Evolutionary conservation across 2,113 vertebrate species (phyloP), one percentile per base, ranked within the genome.

Genomic region (Onychostruthus taczanowskii): DNA sequence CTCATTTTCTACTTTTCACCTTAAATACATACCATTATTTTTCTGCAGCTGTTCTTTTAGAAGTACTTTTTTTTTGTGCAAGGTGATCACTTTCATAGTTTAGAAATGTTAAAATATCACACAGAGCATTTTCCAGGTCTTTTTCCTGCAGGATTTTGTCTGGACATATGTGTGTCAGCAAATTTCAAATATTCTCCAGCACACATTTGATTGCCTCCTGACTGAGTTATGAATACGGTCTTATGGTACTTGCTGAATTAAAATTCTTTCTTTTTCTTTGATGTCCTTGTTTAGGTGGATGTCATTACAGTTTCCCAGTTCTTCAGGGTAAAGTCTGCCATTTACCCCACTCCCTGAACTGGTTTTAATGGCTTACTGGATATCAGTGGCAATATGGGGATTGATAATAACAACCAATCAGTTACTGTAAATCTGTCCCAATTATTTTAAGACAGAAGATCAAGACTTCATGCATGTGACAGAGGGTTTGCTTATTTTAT

Each of bases 111-210:
- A 69, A 87, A 93, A 73, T 53, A 66, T 33, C 31, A 61, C 23
- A 21, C 7, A 26, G 6, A n/a, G 8, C 16, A 44, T 64, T 66
- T 73, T 16, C 31, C 59, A 88, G 23, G 28, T 41, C 43, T 37
- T 41, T 53, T 58, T 53, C 31, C 28, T 2, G 3, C 5, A 78
- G 21, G 83, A 74, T 89, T 59, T 89, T 1, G 0, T 2, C 26
- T 39, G 17, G 3, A 37, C 0, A 0, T 27, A 10, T 17, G 3
- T 16, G 19, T 53, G 33, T 35, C 69, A 74, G n/a, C 33, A 74
- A 52, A 30, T 69, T 79, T 76, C 26, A 82, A 37, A 53, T 19
- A 35, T 37, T 75, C 49, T 62, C 31, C 31, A 27, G 31, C 39
- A 63, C 17, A 35, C 0, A 0, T 84, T 41, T 50, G 15, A n/a